Conservation (phyloP, 2,113 vertebrate genomes). For the Barbus barbus region DNA sequence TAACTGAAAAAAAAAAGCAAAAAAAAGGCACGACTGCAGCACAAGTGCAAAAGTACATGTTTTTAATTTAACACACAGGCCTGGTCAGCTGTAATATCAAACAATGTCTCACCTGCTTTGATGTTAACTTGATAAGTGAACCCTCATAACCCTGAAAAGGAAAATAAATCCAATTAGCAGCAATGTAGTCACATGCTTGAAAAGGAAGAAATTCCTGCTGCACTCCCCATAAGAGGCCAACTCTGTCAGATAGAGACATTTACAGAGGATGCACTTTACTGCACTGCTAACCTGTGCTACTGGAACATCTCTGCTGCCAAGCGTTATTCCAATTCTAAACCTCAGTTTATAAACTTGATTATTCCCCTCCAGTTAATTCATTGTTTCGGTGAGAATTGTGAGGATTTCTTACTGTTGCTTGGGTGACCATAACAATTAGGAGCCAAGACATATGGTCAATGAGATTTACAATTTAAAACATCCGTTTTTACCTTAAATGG, state of each 20-base stretch:
- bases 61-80: not conserved
- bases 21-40: not conserved
- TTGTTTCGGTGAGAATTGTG: not conserved
- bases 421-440: not conserved
- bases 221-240: constrained; percentile 47
- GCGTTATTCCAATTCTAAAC: not conserved
- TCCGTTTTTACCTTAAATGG: constrained; percentile 87
- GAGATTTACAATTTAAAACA: not conserved
- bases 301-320: not conserved
- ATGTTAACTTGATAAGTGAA: constrained; percentile 98
- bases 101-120: constrained; percentile 90
- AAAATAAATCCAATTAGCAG: constrained; percentile 73
- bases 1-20: not conserved
- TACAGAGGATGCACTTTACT: constrained; percentile 7
- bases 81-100: constrained; percentile 30
- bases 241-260: constrained; percentile 21
- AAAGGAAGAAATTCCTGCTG: constrained; percentile 61
- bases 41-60: not conserved
- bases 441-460: not conserved
- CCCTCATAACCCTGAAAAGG: constrained; percentile 95
- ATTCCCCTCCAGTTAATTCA: not conserved
- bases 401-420: not conserved
- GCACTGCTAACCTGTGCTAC: not conserved
- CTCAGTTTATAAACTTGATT: not conserved
- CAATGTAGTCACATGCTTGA: constrained; percentile 68